These are phyloP conservation scores for Diadophis punctatus DNA, from an alignment of 2,113 vertebrate genomes.

Conservation along the genomic window DNA sequence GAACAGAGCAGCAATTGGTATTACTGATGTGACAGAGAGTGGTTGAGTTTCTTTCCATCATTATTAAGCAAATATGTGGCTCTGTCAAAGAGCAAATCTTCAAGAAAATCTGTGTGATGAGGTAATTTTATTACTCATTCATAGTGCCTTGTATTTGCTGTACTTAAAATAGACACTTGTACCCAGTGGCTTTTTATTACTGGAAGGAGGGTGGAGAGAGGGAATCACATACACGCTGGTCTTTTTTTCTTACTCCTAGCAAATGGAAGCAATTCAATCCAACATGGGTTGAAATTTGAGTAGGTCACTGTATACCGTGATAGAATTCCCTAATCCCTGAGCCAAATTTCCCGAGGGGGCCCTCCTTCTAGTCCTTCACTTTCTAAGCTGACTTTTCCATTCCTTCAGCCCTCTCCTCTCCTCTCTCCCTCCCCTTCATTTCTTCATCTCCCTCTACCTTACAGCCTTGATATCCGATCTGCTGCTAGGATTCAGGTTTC, in stretches of 20 bases:
- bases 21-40: conserved; percentile 54
- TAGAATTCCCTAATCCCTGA: conserved; percentile 97
- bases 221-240: conserved; percentile 73
- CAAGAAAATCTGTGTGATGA: conserved; percentile 62
- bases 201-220: conserved; percentile 62
- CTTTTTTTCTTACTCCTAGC: conserved; percentile 81
- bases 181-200: conserved; percentile 78
- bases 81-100: conserved; percentile 58
- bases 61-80: conserved; percentile 55
- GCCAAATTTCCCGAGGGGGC: conserved; percentile 93
- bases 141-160: conserved; percentile 65
- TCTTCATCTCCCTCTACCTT: conserved; percentile 94
- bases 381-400: conserved; percentile 91
- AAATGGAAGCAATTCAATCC: conserved; percentile 86
- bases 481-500: conserved; percentile 86
- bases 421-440: conserved; percentile 73
- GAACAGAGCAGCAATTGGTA: conserved; percentile 51
- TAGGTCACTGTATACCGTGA: conserved; percentile 97
- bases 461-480: conserved; percentile 98
- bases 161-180: conserved; percentile 75
- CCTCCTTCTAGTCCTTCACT: conserved; percentile 81
- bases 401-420: conserved; percentile 68
- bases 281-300: conserved; percentile 88
- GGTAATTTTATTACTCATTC: conserved; percentile 67
- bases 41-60: conserved; percentile 42